phyloP scores from a whole-genome alignment of 2,113 vertebrate species.

The Saimiri boliviensis region DNA sequence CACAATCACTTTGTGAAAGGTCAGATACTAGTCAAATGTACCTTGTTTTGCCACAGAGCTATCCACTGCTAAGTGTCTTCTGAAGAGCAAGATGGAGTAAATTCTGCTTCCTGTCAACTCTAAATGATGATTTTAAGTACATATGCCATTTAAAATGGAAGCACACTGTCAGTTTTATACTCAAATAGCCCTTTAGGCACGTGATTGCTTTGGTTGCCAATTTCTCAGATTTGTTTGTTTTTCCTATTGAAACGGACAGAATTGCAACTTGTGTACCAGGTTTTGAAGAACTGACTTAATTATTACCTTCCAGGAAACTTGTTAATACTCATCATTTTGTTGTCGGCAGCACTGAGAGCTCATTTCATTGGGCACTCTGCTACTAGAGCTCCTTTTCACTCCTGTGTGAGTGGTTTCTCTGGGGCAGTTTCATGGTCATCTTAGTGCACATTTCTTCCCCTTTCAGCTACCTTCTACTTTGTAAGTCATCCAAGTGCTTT shows the following conservation, averaged over 20 bases:
- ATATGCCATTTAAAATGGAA: not conserved
- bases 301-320: not conserved
- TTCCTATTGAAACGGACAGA: not conserved
- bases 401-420: not conserved
- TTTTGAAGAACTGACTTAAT: not conserved
- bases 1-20: not conserved
- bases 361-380: not conserved
- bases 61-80: not conserved
- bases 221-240: not conserved
- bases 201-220: not conserved
- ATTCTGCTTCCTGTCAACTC: not conserved
- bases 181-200: not conserved
- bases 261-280: not conserved
- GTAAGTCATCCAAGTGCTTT: conserved; percentile 20
- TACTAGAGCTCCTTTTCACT: not conserved
- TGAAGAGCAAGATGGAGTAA: not conserved
- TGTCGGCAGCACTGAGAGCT: not conserved
- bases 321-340: not conserved
- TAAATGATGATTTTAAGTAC: not conserved
- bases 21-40: not conserved
- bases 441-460: not conserved
- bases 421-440: not conserved
- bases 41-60: not conserved
- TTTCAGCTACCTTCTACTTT: not conserved
- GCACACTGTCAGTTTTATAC: not conserved